These are phyloP conservation scores for Pammene aurita DNA, from an alignment of 2,888 invertebrate genomes.

Conservation along the genomic window DNA sequence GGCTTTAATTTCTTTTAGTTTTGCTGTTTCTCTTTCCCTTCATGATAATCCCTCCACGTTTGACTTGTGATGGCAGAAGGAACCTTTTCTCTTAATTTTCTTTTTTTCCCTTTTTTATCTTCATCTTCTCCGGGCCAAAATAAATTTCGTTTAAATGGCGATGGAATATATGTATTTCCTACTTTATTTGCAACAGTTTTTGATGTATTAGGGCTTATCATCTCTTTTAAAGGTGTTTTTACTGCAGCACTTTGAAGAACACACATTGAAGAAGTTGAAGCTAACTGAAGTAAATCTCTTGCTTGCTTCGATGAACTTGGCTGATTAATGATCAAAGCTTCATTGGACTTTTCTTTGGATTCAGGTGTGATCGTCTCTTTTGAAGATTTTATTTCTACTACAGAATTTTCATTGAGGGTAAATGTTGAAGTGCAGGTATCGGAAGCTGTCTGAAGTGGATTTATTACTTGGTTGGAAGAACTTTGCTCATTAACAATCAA, in stretches of 20 bases:
- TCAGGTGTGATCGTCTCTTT: slow-evolving; percentile 39
- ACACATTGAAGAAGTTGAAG: slow-evolving; percentile 14
- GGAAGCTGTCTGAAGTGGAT: slow-evolving; percentile 40
- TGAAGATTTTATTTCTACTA: slow-evolving; percentile 32
- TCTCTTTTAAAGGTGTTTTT: slow-evolving; percentile 13
- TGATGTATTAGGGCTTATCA: slow-evolving; percentile 21
- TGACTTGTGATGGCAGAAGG: slow-evolving; percentile 42
- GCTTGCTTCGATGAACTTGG: slow-evolving; percentile 30
- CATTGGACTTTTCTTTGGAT: slow-evolving; percentile 39
- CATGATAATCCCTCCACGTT: slow-evolving; percentile 35
- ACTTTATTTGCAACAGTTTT: slow-evolving; percentile 17
- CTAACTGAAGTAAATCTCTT: too few relatives aligned
- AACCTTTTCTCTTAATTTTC: slow-evolving; percentile 38
- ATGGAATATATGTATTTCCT: slow-evolving; percentile 34
- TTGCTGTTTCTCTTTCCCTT: slow-evolving; percentile 31
- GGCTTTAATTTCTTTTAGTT: slow-evolving; percentile 38
- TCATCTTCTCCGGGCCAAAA: slow-evolving; percentile 42
- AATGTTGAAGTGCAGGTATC: slow-evolving; percentile 35
- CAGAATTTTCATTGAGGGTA: slow-evolving; percentile 37
- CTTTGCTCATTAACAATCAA: slow-evolving; percentile 40
- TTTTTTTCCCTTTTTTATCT: slow-evolving; percentile 36
- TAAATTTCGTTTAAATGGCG: slow-evolving; percentile 42
- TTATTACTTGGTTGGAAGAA: slow-evolving; percentile 41
- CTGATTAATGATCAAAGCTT: slow-evolving; percentile 37
- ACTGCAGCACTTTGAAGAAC: slow-evolving; percentile 21